phyloP scores from a whole-genome alignment of 2,888 invertebrate genomes.

The Galerucella calmariensis region DNA sequence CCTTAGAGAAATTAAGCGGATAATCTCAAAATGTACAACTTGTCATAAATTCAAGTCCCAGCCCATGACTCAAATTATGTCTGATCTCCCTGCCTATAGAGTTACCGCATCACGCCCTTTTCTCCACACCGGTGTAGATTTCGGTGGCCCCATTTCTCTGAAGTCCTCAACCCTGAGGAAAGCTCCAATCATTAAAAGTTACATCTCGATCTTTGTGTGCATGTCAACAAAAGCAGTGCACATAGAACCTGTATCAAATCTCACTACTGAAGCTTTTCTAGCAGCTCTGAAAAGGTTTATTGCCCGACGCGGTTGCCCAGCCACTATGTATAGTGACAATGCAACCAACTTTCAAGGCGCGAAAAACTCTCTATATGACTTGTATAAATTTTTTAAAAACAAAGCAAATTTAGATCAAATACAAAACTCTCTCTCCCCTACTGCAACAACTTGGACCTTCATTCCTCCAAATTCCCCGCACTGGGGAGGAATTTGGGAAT shows the following conservation, averaged over 20 bases:
- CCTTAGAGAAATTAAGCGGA: conserved; percentile 24
- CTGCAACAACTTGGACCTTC: neutral
- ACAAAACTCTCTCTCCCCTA: neutral
- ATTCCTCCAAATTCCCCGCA: conserved; percentile 9
- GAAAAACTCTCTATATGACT: too few relatives aligned
- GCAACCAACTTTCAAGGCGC: too few relatives aligned
- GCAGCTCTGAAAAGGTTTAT: too few relatives aligned
- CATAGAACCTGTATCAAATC: too few relatives aligned
- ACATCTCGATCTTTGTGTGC: too few relatives aligned
- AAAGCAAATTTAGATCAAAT: conserved; percentile 39
- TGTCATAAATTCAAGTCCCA: conserved; percentile 17
- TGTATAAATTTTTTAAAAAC: conserved; percentile 42
- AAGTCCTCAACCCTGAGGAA: conserved; percentile 17
- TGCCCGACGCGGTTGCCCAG: too few relatives aligned
- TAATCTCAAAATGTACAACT: neutral
- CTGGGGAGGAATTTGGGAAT: conserved; percentile 2
- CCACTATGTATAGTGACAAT: too few relatives aligned
- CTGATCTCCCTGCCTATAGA: conserved; percentile 18
- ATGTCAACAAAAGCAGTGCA: too few relatives aligned
- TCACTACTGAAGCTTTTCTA: too few relatives aligned
- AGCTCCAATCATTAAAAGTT: conserved; percentile 30
- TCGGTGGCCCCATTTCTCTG: conserved; percentile 28
- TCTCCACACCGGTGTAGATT: neutral
- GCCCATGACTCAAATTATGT: conserved; percentile 20
- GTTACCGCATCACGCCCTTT: neutral